phyloP scores from a whole-genome alignment of 2,113 vertebrate genomes.

The Zapornia atra region DNA sequence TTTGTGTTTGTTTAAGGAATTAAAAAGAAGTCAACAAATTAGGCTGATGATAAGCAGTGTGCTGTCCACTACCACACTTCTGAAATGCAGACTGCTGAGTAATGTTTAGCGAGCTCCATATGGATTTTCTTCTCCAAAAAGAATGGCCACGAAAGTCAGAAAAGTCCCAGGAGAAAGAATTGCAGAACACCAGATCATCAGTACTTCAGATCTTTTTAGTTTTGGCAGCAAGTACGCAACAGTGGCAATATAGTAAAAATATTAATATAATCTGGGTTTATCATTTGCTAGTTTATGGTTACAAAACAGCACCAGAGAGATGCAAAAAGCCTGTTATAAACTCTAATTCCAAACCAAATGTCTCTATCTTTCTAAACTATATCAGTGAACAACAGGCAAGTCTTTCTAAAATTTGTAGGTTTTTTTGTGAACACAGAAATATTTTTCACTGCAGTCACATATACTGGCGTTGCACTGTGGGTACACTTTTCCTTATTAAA shows the following conservation, averaged over 20 bases:
- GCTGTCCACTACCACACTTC: neutral
- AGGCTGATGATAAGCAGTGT: neutral
- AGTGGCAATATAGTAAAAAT: neutral
- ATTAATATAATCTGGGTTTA: neutral
- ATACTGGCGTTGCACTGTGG: neutral
- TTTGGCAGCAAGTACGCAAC: neutral
- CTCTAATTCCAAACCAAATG: neutral
- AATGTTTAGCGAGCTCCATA: neutral
- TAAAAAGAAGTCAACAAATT: neutral
- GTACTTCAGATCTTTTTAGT: neutral
- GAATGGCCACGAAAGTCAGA: neutral
- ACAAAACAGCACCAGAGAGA: neutral
- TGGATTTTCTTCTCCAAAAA: neutral
- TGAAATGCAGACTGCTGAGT: neutral
- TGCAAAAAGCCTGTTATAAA: neutral
- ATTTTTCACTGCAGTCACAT: neutral
- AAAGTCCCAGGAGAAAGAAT: neutral
- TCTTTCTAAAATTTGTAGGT: neutral
- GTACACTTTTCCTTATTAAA: neutral
- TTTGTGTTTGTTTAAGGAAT: neutral
- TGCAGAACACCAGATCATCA: accelerated
- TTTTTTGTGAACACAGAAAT: neutral
- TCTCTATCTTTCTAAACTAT: neutral
- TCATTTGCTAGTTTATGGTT: neutral
- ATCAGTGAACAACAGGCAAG: neutral